Base-by-base conservation (phyloP, 2,888 invertebrate genomes). In the Eudemis profundana region DNA sequence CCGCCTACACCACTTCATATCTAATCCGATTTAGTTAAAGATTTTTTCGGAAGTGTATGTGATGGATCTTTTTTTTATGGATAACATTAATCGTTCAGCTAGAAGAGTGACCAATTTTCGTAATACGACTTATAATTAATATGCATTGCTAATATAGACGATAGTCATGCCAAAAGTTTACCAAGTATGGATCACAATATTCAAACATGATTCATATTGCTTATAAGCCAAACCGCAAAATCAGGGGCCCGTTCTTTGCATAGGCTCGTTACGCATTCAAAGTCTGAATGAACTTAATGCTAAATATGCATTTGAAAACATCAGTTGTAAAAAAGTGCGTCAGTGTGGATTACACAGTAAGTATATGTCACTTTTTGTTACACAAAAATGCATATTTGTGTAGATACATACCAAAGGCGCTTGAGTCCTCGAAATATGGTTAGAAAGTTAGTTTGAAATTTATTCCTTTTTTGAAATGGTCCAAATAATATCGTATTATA, bases 151-250 rank as follows among this genome's bases (percentile, higher is more conserved):
- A 29, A 29, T 46, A 21, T 1, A 12, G 3, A 4, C 44, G 17
- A 10, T 7, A 10, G 8, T 15, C 53, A 27, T 42, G 54, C 56
- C 42, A 44, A 56, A 44, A 56, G 1, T 3, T n/a, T 29, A n/a
- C 42, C 56, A 17, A 29, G 8, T 56, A 42, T 27, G 54, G 54
- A 29, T 56, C 27, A 42, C 54, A 29, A 42, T 42, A 23, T 23
- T 29, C 8, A 1, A 42, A 54, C 12, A 40, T 10, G 7, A 46
- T 21, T 33, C n/a, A 15, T 44, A 15, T 1, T 4, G 5, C 14
- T 14, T n/a, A 27, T 40, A 40, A 40, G 38, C 14, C 7, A 21
- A 23, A 38, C 38, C 53, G 40, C 23, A 54, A 23, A 29, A 42
- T 29, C n/a, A 3, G 21, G n/a, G 44, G 23, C 5, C n/a, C 4